phyloP scores from a whole-genome alignment of 2,113 vertebrate genomes.

The Phalacrocorax pelagicus region DNA sequence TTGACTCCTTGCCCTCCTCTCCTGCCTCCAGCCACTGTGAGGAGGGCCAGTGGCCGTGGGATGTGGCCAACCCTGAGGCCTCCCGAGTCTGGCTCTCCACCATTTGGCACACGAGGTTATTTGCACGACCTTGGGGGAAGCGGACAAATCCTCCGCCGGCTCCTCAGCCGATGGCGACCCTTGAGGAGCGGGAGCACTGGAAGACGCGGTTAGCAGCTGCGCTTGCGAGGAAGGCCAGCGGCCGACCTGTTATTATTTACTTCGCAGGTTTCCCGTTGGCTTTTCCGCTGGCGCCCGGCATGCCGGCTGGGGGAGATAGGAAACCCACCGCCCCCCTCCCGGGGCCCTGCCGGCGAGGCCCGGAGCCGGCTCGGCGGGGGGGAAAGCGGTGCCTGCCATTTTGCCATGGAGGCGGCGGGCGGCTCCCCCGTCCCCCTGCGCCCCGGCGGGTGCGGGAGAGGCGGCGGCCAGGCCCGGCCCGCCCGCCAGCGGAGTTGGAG shows the following conservation, averaged over 20 bases:
- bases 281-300: background rate
- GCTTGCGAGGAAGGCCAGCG: background rate
- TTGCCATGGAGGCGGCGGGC: constrained; percentile 47
- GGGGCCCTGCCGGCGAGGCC: background rate
- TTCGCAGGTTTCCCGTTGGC: background rate
- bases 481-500: no score
- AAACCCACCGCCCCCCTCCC: no score
- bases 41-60: background rate
- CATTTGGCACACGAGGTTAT: background rate
- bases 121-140: background rate
- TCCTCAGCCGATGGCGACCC: background rate
- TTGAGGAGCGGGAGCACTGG: background rate
- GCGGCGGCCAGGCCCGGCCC: no score
- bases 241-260: rapidly evolving
- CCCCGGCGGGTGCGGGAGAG: background rate
- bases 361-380: no score
- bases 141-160: background rate
- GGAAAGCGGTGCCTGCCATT: constrained; percentile 41
- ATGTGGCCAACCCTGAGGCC: background rate
- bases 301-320: background rate
- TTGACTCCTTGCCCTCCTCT: background rate
- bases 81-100: background rate
- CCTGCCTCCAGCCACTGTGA: no score
- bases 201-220: background rate
- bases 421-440: constrained; percentile 9